phyloP scores from a whole-genome alignment of 2,113 vertebrate genomes.

The Xiphophorus hellerii region DNA sequence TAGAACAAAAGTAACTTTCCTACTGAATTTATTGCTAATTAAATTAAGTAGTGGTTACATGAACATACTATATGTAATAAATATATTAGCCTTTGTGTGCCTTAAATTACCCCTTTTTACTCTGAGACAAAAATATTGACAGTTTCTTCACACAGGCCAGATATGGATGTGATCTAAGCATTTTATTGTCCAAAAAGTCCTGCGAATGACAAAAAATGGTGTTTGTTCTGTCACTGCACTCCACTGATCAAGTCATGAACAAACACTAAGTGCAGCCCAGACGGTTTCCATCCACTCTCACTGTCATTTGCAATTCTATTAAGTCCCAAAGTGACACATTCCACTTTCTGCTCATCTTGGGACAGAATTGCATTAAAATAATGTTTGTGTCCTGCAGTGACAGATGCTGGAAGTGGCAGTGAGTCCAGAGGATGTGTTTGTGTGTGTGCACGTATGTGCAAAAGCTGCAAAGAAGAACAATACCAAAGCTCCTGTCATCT shows the following conservation, averaged over 20 bases:
- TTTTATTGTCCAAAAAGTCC: slow-evolving; percentile 11
- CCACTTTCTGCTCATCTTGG: slow-evolving; percentile 50
- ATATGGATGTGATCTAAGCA: neutral
- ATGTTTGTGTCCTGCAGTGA: slow-evolving; percentile 52
- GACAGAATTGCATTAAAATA: slow-evolving; percentile 51
- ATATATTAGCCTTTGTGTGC: neutral
- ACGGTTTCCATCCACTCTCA: slow-evolving; percentile 21
- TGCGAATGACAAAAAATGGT: slow-evolving; percentile 12
- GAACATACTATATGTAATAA: neutral
- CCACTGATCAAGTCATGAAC: slow-evolving; percentile 36
- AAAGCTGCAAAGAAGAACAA: slow-evolving; percentile 48
- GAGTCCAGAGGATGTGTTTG: slow-evolving; percentile 16
- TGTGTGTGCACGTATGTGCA: slow-evolving; percentile 17
- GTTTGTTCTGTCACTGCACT: slow-evolving; percentile 31
- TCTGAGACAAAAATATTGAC: neutral
- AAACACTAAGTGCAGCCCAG: slow-evolving; percentile 9
- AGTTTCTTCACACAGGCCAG: neutral
- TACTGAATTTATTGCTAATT: no score
- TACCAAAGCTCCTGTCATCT: slow-evolving; percentile 49
- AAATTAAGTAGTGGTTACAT: no score
- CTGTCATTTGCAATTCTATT: slow-evolving; percentile 62
- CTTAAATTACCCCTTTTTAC: neutral
- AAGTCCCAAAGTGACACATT: slow-evolving; percentile 57
- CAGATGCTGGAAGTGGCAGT: slow-evolving; percentile 20
- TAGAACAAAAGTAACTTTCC: no score